phyloP scores from a whole-genome alignment of 2,113 vertebrate genomes.

The Lutjanus erythropterus region DNA sequence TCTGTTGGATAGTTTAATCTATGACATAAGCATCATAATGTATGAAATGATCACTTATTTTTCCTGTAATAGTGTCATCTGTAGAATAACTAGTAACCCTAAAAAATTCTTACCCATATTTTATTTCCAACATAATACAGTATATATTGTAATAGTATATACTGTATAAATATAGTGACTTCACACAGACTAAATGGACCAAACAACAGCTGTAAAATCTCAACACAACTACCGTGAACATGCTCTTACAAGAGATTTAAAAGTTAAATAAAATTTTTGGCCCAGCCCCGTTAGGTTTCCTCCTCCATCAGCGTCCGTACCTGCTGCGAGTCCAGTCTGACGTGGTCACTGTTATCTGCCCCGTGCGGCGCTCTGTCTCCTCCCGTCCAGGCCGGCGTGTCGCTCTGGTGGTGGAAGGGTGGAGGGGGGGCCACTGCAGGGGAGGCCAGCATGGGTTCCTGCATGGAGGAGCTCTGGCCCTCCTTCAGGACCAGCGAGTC shows the following conservation, averaged over 20 bases:
- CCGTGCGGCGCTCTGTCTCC: constrained; percentile 82
- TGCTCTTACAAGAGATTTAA: neutral
- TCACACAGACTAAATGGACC: neutral
- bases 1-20: neutral
- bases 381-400: constrained; percentile 60
- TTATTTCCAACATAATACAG: no score
- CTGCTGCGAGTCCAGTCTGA: constrained; percentile 89
- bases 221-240: neutral
- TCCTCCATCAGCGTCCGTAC: constrained; percentile 64
- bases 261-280: neutral
- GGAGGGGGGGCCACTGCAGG: constrained; percentile 78
- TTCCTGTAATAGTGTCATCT: neutral
- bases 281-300: neutral
- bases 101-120: no score
- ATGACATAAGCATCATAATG: neutral
- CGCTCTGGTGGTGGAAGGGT: constrained; percentile 20
- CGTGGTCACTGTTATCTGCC: constrained; percentile 85
- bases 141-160: no score
- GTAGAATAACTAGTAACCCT: neutral
- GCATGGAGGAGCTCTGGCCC: constrained; percentile 84
- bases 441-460: constrained; percentile 79
- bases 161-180: no score
- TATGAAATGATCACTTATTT: neutral
- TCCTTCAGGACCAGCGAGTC: constrained; percentile 90
- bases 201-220: neutral